Percentiles rank a stretch among this genome's conserved stretches.
phyloP scores from a whole-genome alignment of 2,888 invertebrate species.

The Alsophila aescularia region DNA sequence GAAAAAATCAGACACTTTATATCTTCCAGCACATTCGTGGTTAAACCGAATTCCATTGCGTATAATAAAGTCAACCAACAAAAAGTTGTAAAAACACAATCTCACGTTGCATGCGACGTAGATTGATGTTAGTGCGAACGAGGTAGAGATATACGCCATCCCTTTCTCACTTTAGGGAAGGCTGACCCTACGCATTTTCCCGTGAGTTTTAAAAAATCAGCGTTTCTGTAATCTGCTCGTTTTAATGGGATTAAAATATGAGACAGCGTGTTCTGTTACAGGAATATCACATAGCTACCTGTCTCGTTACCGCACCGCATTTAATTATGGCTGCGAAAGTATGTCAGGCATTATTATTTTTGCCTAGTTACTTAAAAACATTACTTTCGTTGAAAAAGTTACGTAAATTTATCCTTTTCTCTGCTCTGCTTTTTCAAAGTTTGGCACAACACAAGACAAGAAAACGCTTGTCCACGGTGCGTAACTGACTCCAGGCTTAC shows the following conservation, averaged over 20 bases:
- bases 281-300: slow-evolving; percentile 15
- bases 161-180: slow-evolving; percentile 28
- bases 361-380: slow-evolving; percentile 17
- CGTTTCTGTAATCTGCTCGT: slow-evolving; percentile 33
- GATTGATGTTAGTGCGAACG: slow-evolving; percentile 54
- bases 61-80: slow-evolving; percentile 40
- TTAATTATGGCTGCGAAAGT: slow-evolving; percentile 19
- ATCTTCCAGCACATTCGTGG: slow-evolving; percentile 25
- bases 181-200: slow-evolving; percentile 32
- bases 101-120: slow-evolving; percentile 50
- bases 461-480: too few species aligned
- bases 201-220: slow-evolving; percentile 40
- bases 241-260: slow-evolving; percentile 46
- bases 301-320: slow-evolving; percentile 23
- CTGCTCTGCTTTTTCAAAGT: too few species aligned
- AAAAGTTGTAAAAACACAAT: slow-evolving; percentile 39
- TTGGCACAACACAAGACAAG: too few species aligned
- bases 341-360: slow-evolving; percentile 18
- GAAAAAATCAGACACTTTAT: slow-evolving; percentile 13
- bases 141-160: slow-evolving; percentile 19
- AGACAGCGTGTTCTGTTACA: slow-evolving; percentile 33
- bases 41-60: slow-evolving; percentile 39
- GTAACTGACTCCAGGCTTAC: too few species aligned
- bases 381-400: too few species aligned
- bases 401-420: too few species aligned